Evolutionary conservation across 2,113 vertebrate genomes (phyloP), one percentile per base, ranked within the genome.

Genomic region (Oreochromis spilurus): DNA sequence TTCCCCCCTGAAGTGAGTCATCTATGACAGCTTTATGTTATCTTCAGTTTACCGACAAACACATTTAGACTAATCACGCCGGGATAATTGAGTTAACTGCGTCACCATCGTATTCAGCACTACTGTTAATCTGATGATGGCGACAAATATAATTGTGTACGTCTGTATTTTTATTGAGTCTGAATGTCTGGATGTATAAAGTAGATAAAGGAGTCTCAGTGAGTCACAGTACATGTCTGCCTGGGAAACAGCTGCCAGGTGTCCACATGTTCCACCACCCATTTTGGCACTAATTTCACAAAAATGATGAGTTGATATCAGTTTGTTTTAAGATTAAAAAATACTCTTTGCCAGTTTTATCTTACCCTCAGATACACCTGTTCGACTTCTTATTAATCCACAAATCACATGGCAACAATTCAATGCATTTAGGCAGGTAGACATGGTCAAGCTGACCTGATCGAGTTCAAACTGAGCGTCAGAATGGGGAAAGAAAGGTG

Each of bases 1-100:
- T 78, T 87, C 72, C 82, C 31, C n/a, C 13, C 26, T 79, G 34
- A 26, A 36, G 8, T 92, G 88, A 92, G 60, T 94, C 91, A 92
- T 43, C 45, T 83, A 31, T 85, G 89, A 90, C 50, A 36, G 19
- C 16, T 11, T 31, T 58, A 34, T 36, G 16, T 81, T 83, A 26
- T 78, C 79, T 26, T 13, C 21, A 57, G 54, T 57, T 57, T 57
- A 57, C 24, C 1, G 24, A 36, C n/a, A 81, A 21, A 50, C 79
- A 70, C 38, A 38, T 6, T 21, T 57, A 34, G 11, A 82, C 79
- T 24, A 52, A 77, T 80, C 19, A 1, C 4, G 9, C 17, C 10
- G 6, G 84, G 57, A 82, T 50, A 43, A 83, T 79, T 79, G 50
- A 40, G 54, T 29, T 8, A 10, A 43, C 24, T 67, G 36, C 9